These are phyloP conservation scores for Metallyticus violacea DNA, from an alignment of 2,888 invertebrate species.

Conservation along the genomic window DNA sequence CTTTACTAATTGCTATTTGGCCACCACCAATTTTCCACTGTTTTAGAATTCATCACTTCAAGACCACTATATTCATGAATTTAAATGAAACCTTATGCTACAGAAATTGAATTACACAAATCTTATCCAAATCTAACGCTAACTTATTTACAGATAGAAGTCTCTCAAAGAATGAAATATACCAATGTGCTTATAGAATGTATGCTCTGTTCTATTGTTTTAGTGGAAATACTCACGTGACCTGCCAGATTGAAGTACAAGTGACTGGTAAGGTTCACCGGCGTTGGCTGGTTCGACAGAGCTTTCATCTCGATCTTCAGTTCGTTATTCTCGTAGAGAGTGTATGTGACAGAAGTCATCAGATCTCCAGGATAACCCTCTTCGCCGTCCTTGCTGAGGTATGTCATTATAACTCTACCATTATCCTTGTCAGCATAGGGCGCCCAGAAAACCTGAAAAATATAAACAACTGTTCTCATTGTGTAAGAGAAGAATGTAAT, in stretches of 20 bases:
- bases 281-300: conserved; percentile 72
- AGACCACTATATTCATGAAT: too few relatives aligned
- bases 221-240: conserved; percentile 57
- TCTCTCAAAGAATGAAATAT: background rate
- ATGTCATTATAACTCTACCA: conserved; percentile 58
- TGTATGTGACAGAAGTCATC: conserved; percentile 65
- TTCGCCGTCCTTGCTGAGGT: conserved; percentile 73
- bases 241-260: conserved; percentile 91
- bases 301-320: conserved; percentile 74
- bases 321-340: conserved; percentile 69
- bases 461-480: background rate
- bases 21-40: too few relatives aligned
- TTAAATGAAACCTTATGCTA: too few relatives aligned
- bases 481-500: too few relatives aligned
- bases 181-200: too few relatives aligned
- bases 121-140: too few relatives aligned
- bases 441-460: conserved; percentile 64
- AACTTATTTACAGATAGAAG: too few relatives aligned
- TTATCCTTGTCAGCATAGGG: conserved; percentile 52
- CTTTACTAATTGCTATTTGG: too few relatives aligned
- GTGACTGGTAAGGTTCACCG: conserved; percentile 83
- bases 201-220: too few relatives aligned
- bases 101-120: too few relatives aligned
- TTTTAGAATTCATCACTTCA: too few relatives aligned
- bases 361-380: conserved; percentile 89